Percentiles rank a stretch among this genome's conserved stretches.
These are phyloP conservation scores for Alsophila aescularia DNA, from an alignment of 2,888 invertebrate species.

Conservation along the genomic window DNA sequence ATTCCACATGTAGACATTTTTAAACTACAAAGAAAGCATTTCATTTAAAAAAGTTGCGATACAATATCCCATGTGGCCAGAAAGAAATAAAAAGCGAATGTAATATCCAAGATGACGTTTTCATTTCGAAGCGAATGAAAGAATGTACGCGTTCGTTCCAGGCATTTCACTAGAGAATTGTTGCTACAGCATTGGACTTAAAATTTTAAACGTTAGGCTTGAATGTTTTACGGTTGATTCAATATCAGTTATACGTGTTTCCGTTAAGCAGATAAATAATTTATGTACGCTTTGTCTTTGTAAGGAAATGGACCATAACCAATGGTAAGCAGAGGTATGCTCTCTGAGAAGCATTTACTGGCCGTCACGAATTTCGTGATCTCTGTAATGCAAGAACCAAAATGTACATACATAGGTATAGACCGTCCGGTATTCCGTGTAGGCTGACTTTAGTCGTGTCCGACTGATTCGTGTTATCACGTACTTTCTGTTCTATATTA, in stretches of 20 bases:
- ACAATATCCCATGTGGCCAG: neutral
- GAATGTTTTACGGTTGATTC: constrained; percentile 2
- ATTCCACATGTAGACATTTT: neutral
- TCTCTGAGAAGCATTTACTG: constrained; percentile 60
- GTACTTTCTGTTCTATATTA: constrained; percentile 1
- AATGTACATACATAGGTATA: neutral
- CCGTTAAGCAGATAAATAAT: constrained; percentile 31
- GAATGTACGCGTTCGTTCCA: neutral
- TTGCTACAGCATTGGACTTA: neutral
- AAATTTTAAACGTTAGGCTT: neutral
- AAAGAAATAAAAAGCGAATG: neutral
- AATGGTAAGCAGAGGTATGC: constrained; percentile 37
- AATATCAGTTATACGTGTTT: constrained; percentile 20
- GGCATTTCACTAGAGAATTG: neutral
- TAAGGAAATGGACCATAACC: constrained; percentile 53
- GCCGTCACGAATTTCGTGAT: constrained; percentile 69
- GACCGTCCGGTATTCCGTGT: constrained; percentile 5
- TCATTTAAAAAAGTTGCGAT: neutral
- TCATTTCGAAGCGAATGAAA: neutral
- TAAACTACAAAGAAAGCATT: neutral
- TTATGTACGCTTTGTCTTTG: constrained; percentile 31
- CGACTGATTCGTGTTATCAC: constrained; percentile 11
- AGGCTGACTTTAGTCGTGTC: constrained; percentile 21
- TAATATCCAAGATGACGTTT: neutral
- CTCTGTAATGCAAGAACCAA: constrained; percentile 42